Conservation (phyloP, 2,888 invertebrate genomes). For the Furcula furcula region DNA sequence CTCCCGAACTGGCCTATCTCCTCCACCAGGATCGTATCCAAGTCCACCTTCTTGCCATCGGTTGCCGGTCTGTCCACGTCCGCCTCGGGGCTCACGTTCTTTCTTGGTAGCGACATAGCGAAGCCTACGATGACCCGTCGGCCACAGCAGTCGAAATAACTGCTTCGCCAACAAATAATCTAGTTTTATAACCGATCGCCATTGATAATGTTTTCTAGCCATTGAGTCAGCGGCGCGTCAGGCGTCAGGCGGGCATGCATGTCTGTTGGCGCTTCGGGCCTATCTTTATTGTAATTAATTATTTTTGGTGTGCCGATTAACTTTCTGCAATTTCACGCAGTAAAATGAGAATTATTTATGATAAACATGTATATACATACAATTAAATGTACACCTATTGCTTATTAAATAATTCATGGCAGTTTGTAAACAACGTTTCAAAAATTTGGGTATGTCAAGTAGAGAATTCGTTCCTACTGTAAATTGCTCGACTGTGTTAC, state of each 20-base stretch:
- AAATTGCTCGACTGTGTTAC: too few relatives aligned
- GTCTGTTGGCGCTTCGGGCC: not conserved
- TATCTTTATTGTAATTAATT: not conserved
- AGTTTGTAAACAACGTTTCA: too few relatives aligned
- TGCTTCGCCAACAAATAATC: constrained; percentile 3
- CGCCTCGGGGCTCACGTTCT: not conserved
- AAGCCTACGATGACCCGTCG: not conserved
- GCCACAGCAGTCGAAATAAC: not conserved
- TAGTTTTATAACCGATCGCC: constrained; percentile 6
- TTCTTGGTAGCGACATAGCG: not conserved
- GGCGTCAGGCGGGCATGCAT: not conserved
- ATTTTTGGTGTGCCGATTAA: not conserved
- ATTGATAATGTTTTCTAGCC: not conserved
- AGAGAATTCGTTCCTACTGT: too few relatives aligned
- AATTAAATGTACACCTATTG: too few relatives aligned
- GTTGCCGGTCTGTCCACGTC: not conserved
- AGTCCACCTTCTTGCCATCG: constrained; percentile 31
- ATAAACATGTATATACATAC: too few relatives aligned
- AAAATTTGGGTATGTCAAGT: too few relatives aligned
- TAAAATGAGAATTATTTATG: too few relatives aligned
- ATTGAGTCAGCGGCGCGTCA: not conserved
- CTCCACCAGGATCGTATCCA: constrained; percentile 56
- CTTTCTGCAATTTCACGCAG: too few relatives aligned
- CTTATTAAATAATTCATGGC: too few relatives aligned
- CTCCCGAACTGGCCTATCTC: constrained; percentile 66